Base-by-base conservation (phyloP, 2,888 invertebrate species). In the Oxycera nigricornis region DNA sequence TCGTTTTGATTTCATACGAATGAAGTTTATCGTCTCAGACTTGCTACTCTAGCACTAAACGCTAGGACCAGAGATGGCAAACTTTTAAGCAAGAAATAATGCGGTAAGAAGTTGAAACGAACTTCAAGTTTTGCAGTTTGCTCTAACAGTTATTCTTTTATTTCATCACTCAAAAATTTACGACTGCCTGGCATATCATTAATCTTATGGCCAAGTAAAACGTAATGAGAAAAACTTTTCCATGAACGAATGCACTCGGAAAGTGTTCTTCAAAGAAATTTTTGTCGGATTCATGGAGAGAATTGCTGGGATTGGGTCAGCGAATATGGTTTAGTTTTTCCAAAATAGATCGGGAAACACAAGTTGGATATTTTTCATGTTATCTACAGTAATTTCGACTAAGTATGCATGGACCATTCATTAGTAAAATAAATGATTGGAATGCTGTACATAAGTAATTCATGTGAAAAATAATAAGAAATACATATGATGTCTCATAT, bases 81-180 rank as follows among this genome's bases (percentile, higher is more conserved):
- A 35, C 6, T 35, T 35, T 11, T 35, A 35, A 35, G 35, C 11
- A 35, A 35, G 35, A 35, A 35, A 7, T 35, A 35, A 35, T 35
- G 35, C 35, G 6, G 35, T 11, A 35, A 11, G 14, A 39, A 39
- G 39, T 11, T 50, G 11, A 50, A 50, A 50, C 4, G 14, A 31
- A 62, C 61, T 62, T 28, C n/a, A 59, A 28, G 14, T 59, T 35
- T 9, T 62, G 14, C 61, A 30, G 35, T 35, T 14, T 62, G 35
- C 24, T 62, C 22, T 20, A 35, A 26, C 35, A 31, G 35, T 35
- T 20, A 62, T 62, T 31, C 35, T 62, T 17, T 20, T 35, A 62
- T 62, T 62, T 35, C 61, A 62, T 62, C 61, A 62, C 61, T 62
- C 61, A 62, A 35, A 35, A 31, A 62, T 31, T 62, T 62, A 62